Evolutionary conservation across 2,888 invertebrate genomes (phyloP).

Genomic region (Pycnomerus fuliginosus): DNA sequence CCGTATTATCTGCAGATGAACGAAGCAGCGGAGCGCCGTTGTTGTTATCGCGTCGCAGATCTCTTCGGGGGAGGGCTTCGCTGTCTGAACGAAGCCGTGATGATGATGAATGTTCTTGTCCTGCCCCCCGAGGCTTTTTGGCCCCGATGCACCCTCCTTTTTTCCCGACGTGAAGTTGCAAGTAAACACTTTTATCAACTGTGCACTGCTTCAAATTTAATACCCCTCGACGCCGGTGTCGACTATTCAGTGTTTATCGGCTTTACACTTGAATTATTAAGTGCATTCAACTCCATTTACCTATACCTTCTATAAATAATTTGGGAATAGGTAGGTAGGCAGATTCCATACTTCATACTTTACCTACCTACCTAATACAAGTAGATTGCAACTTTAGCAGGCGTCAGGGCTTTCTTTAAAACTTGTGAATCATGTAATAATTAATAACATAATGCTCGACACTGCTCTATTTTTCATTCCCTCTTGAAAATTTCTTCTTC

Average conservation of each 20-base stretch:
- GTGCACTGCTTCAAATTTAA: constrained; percentile 24
- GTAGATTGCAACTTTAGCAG: too few relatives aligned
- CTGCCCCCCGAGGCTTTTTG: constrained; percentile 31
- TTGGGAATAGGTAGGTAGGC: too few relatives aligned
- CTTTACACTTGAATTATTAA: constrained; percentile 28
- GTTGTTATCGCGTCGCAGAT: constrained; percentile 41
- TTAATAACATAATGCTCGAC: too few relatives aligned
- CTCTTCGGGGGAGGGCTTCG: constrained; percentile 26
- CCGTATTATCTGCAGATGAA: constrained; percentile 36
- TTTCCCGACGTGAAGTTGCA: constrained; percentile 13
- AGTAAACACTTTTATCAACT: constrained; percentile 28
- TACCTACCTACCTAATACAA: too few relatives aligned
- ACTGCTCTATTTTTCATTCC: too few relatives aligned
- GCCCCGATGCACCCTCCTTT: constrained; percentile 19
- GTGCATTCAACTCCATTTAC: too few relatives aligned
- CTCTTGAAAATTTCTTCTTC: too few relatives aligned
- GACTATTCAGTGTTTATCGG: constrained; percentile 21
- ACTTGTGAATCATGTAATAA: too few relatives aligned
- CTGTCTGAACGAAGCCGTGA: constrained; percentile 44
- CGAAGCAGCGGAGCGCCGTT: constrained; percentile 33
- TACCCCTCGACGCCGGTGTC: constrained; percentile 6
- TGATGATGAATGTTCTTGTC: constrained; percentile 48
- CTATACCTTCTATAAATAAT: too few relatives aligned
- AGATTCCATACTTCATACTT: too few relatives aligned
- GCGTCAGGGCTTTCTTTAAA: too few relatives aligned